Evolutionary conservation across 2,797 vertebrate genomes (phyloP), one percentile per base, ranked within the genome.

Genomic region (Esox masquinongy): DNA sequence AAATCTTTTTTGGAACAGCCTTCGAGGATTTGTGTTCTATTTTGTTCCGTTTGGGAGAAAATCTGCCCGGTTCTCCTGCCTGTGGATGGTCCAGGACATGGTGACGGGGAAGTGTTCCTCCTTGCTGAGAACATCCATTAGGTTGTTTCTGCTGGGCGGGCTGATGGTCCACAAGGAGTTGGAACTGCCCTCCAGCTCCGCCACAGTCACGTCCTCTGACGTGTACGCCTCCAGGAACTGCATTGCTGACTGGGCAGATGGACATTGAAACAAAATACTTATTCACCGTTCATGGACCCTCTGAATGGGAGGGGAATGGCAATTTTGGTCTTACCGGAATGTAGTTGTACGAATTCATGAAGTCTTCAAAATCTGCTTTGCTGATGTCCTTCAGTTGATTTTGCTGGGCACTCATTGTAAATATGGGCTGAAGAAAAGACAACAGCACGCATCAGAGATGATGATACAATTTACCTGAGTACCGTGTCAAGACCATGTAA

Each of bases 141-240:
- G 94, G 89, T 95, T 97, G 69, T 91, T 29, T 86, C 96, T 95
- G 74, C 97, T 99, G 70, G 97, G 97, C 74, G 97, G 97, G 80
- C 97, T 98, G 91, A 99, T 98, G 83, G 97, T 97, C 97, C 97
- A 99, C 72, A 99, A 92, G 73, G 97, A 97, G 89, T 98, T 98
- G 49, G 96, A 98, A 90, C 96, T 97, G 74, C 96, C 97, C 88
- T 97, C 96, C 83, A 99, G 90, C 84, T 96, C 95, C 4, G 96
- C 97, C 70, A 97, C 89, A 1, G 95, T 96, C 88, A 98, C 93
- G 47, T 98, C 97, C 90, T 97, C 96, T 34, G 61, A 91, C 47
- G 91, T 90, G 81, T 98, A 98, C 0, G 94, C 95, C 84, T 98
- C 97, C 83, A 98, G 89, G 92, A 98, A 98, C 90, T 98, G 97